Conservation (phyloP, 1,140 invertebrate species). For the Cotesia glomerata region DNA sequence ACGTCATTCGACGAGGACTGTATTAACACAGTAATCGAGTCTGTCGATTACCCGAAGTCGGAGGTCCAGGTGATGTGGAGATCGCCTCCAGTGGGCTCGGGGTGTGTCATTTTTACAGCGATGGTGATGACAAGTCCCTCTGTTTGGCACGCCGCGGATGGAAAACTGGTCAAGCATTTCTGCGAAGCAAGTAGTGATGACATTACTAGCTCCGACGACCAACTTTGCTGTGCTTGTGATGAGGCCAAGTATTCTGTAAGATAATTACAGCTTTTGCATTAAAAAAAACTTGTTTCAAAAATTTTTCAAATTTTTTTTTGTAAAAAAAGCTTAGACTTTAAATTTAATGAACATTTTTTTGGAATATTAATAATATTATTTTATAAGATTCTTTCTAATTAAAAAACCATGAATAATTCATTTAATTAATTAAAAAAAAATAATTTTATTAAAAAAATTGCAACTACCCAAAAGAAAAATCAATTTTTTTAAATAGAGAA, state of each 20-base stretch:
- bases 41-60: slow-evolving; percentile 78
- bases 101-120: slow-evolving; percentile 83
- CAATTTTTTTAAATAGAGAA: too few relatives aligned
- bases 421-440: too few relatives aligned
- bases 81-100: slow-evolving; percentile 81
- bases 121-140: slow-evolving; percentile 85
- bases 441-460: too few relatives aligned
- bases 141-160: slow-evolving; percentile 91
- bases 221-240: slow-evolving; percentile 85
- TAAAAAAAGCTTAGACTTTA: too few relatives aligned
- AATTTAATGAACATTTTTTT: too few relatives aligned
- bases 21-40: slow-evolving; percentile 83
- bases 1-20: slow-evolving; percentile 86
- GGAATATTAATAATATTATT: too few relatives aligned
- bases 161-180: slow-evolving; percentile 77
- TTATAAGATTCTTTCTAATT: too few relatives aligned
- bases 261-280: neutral
- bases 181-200: slow-evolving; percentile 76
- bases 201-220: slow-evolving; percentile 60
- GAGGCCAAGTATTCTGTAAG: slow-evolving; percentile 87
- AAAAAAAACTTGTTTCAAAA: neutral
- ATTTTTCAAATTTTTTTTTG: neutral
- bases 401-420: too few relatives aligned
- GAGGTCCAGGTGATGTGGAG: slow-evolving; percentile 91
- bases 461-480: too few relatives aligned